A percentile compares a stretch with the other conserved stretches of the same genome.
phyloP scores from a whole-genome alignment of 2,113 vertebrate genomes.

The Todiramphus chloris region DNA sequence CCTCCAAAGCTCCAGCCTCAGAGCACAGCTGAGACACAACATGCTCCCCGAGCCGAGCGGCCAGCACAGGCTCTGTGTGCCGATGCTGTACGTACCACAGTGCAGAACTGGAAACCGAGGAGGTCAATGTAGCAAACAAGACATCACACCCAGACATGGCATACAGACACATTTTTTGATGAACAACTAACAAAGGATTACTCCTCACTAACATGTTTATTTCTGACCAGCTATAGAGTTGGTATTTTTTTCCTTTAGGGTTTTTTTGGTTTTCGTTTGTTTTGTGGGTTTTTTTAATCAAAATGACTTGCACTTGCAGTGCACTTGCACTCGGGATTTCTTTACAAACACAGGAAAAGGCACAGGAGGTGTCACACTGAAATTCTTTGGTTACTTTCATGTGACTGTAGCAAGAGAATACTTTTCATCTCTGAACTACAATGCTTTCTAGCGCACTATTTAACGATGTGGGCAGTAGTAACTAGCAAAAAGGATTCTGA shows the following conservation, averaged over 20 bases:
- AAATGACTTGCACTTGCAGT: neutral
- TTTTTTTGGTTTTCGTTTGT: too few relatives aligned
- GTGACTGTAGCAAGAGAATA: neutral
- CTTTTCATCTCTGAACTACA: neutral
- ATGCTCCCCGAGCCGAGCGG: accelerated
- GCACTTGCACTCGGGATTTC: too few relatives aligned
- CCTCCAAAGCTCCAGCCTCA: neutral
- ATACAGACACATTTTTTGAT: neutral
- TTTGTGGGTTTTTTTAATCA: neutral
- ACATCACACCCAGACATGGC: neutral
- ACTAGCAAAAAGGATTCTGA: neutral
- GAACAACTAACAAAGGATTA: neutral
- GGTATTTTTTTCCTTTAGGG: neutral
- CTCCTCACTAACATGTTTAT: neutral
- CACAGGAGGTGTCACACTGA: neutral
- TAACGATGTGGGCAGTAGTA: neutral
- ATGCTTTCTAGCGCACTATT: neutral
- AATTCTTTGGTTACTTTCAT: neutral
- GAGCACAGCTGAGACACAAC: neutral
- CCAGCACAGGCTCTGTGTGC: neutral
- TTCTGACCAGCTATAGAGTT: neutral
- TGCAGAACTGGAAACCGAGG: neutral
- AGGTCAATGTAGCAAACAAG: accelerated
- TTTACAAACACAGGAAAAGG: neutral
- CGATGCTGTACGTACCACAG: accelerated